Evolutionary conservation across 2,888 invertebrate genomes (phyloP), one percentile per base, ranked within the genome.

Genomic region (Heliconius erato): DNA sequence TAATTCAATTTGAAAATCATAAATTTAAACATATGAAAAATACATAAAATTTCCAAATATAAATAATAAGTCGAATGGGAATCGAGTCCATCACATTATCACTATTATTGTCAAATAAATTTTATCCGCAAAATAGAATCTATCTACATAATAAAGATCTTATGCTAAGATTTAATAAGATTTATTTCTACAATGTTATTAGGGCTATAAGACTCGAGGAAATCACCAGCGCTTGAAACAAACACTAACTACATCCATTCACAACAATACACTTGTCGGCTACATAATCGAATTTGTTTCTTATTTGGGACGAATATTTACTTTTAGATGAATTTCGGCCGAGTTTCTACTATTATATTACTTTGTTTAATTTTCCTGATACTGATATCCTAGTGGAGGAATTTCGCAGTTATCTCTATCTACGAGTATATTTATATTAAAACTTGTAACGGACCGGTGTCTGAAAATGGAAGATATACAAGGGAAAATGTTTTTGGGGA

Each of bases 281-380:
- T 63, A 26, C 35, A 4, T 76, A 76, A 76, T 63, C 16, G 63
- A 26, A 76, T 63, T 63, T 59, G 35, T 32, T 54, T 74, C 32
- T 74, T 59, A 59, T 74, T 74, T 59, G 19, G 35, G 26, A 63
- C 14, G 6, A 76, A 63, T 35, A 49, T 72, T 72, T 72, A 49
- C 72, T 72, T 72, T 63, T 26, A 3, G 63, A 63, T n/a, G 72
- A 72, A 59, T 35, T 63, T 40, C 14, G 16, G 35, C 5, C 14
- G 5, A 76, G 63, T 40, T 63, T 54, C n/a, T 23, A 32, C n/a
- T 74, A n/a, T 32, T 74, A 32, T 28, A 32, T n/a, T 35, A 76
- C 16, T 76, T n/a, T 35, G 35, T 63, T 76, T n/a, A n/a, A 76
- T 76, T 76, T 63, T 16, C 1, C 59, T 63, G 16, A 35, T 63